Conservation (phyloP, 2,888 invertebrate genomes). For the Pediacus dermestoides region DNA sequence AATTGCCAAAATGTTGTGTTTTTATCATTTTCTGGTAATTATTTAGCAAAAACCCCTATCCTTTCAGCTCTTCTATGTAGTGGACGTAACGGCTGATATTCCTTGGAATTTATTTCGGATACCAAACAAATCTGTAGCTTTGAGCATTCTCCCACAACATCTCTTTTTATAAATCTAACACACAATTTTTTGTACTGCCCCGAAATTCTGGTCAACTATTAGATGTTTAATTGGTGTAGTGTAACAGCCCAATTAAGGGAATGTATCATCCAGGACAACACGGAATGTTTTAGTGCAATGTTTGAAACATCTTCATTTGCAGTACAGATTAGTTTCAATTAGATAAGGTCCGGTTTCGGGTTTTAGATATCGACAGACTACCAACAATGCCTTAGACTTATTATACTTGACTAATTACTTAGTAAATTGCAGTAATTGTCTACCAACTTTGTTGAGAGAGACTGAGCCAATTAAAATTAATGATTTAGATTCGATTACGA, state of each 20-base stretch:
- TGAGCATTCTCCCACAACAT: no score
- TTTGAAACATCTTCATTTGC: constrained; percentile 24
- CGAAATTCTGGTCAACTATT: no score
- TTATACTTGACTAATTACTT: constrained; percentile 39
- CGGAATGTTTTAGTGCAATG: no score
- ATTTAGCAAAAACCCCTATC: no score
- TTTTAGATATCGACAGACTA: constrained; percentile 24
- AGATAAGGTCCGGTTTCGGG: constrained; percentile 23
- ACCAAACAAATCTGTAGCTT: no score
- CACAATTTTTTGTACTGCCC: no score
- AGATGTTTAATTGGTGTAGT: constrained; percentile 24
- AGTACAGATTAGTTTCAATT: constrained; percentile 17
- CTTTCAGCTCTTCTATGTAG: no score
- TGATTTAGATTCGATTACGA: constrained; percentile 39
- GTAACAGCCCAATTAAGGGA: constrained; percentile 24
- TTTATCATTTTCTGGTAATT: no score
- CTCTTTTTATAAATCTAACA: no score
- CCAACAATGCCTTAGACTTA: constrained; percentile 17
- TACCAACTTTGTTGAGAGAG: constrained; percentile 33
- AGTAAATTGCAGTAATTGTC: constrained; percentile 37
- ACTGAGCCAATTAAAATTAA: constrained; percentile 43
- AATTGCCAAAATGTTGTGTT: no score
- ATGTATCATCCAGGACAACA: constrained; percentile 14
- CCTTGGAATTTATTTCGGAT: no score
- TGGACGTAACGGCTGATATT: no score